phyloP scores from a whole-genome alignment of 2,888 invertebrate species.

The Augiades crinisus region DNA sequence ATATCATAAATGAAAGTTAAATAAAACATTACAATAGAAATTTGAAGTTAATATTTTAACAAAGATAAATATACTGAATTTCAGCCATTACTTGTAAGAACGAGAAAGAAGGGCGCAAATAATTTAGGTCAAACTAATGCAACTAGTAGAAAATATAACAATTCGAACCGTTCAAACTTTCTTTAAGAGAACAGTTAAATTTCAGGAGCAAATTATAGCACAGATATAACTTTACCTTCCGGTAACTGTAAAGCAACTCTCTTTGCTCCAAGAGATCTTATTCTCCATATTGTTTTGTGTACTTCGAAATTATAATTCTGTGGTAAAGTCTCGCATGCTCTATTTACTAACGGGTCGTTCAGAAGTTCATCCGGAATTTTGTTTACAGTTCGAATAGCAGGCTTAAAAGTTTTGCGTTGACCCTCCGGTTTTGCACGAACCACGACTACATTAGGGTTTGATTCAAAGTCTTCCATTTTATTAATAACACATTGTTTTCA shows the following conservation, averaged over 20 bases:
- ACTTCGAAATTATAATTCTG: constrained; percentile 99
- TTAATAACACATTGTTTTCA: constrained; percentile 8
- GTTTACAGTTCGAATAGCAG: constrained; percentile 85
- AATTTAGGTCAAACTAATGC: no score
- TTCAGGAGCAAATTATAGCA: no score
- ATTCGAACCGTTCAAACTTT: no score
- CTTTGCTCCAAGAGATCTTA: constrained; percentile 90
- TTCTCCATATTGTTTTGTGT: constrained; percentile 98
- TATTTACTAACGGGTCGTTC: constrained; percentile 86
- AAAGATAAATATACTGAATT: no score
- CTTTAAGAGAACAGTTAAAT: no score
- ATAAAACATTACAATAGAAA: no score
- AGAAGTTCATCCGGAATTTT: constrained; percentile 91
- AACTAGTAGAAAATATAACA: no score
- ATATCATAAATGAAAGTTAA: no score
- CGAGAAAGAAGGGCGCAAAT: no score
- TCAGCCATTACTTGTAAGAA: constrained; percentile 3
- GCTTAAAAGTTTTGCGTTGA: constrained; percentile 89
- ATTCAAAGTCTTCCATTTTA: constrained; percentile 59
- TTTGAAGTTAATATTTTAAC: no score
- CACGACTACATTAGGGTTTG: constrained; percentile 79
- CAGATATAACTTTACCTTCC: constrained; percentile 86
- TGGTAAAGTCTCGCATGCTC: constrained; percentile 89
- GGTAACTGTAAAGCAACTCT: constrained; percentile 98
- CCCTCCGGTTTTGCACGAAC: constrained; percentile 88